Evolutionary conservation across 2,797 vertebrate genomes (phyloP).

Genomic region (Melanotaenia boesemani): DNA sequence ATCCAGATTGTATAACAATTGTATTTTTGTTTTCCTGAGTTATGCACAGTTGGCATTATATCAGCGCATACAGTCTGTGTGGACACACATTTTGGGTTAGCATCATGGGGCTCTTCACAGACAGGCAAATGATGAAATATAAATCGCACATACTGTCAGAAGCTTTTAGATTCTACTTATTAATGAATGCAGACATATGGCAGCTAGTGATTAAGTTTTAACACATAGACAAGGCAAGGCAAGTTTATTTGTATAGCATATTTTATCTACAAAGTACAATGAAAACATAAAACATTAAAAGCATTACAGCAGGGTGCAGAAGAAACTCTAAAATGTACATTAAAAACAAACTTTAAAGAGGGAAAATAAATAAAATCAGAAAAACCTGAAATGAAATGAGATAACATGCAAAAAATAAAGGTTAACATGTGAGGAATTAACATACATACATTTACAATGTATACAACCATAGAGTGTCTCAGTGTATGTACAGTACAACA

Average conservation of each 20-base stretch:
- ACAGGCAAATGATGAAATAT: background rate
- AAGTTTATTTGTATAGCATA: too few relatives aligned
- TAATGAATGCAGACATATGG: background rate
- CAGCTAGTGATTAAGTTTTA: background rate
- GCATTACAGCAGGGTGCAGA: too few relatives aligned
- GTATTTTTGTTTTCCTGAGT: background rate
- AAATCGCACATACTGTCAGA: background rate
- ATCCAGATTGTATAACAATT: slow-evolving; percentile 12
- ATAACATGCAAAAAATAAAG: too few relatives aligned
- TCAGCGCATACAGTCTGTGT: background rate
- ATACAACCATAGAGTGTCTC: background rate
- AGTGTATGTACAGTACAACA: slow-evolving; percentile 14
- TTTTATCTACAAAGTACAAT: too few relatives aligned
- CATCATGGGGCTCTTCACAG: background rate
- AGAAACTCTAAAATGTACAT: too few relatives aligned
- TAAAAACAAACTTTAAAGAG: too few relatives aligned
- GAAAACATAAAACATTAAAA: background rate
- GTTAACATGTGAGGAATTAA: too few relatives aligned
- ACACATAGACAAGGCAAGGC: too few relatives aligned
- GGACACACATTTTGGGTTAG: background rate
- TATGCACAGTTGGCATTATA: background rate
- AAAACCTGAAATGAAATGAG: too few relatives aligned
- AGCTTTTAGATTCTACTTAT: slow-evolving; percentile 2
- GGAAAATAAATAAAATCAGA: too few relatives aligned
- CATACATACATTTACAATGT: background rate